Evolutionary conservation across 2,888 invertebrate genomes (phyloP).

Genomic region (Fabriciana adippe): DNA sequence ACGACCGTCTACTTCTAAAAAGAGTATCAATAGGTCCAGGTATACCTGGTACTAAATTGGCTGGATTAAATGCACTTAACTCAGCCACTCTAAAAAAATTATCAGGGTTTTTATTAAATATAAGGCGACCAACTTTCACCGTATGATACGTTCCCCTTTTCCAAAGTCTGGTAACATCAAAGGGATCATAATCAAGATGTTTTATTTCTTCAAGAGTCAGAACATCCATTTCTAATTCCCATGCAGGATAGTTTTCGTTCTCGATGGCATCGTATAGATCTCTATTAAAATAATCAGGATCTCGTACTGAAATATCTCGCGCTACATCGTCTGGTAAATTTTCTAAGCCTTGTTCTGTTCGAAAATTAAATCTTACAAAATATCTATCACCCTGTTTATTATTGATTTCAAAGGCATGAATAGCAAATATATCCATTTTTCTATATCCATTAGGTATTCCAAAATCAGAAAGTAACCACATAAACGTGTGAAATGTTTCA

Average conservation of each 20-base stretch:
- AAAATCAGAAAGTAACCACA: slow-evolving; percentile 91
- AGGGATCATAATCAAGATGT: slow-evolving; percentile 58
- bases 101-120: slow-evolving; percentile 54
- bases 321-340: slow-evolving; percentile 86
- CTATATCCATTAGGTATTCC: slow-evolving; percentile 94
- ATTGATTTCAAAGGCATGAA: slow-evolving; percentile 93
- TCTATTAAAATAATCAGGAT: slow-evolving; percentile 92
- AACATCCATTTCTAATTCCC: slow-evolving; percentile 64
- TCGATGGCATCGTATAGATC: slow-evolving; percentile 94
- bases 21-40: slow-evolving; percentile 58
- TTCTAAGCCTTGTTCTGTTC: slow-evolving; percentile 93
- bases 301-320: slow-evolving; percentile 82
- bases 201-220: slow-evolving; percentile 51
- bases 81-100: slow-evolving; percentile 57
- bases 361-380: slow-evolving; percentile 94
- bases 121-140: slow-evolving; percentile 55
- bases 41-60: slow-evolving; percentile 66
- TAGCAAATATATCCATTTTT: slow-evolving; percentile 94
- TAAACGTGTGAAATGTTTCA: slow-evolving; percentile 88
- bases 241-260: slow-evolving; percentile 74
- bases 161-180: slow-evolving; percentile 60
- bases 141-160: slow-evolving; percentile 61
- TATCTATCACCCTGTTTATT: slow-evolving; percentile 86
- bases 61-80: slow-evolving; percentile 57
- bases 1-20: slow-evolving; percentile 55